Evolutionary conservation across 2,888 invertebrate genomes (phyloP).

Genomic region (Euphydryas editha): DNA sequence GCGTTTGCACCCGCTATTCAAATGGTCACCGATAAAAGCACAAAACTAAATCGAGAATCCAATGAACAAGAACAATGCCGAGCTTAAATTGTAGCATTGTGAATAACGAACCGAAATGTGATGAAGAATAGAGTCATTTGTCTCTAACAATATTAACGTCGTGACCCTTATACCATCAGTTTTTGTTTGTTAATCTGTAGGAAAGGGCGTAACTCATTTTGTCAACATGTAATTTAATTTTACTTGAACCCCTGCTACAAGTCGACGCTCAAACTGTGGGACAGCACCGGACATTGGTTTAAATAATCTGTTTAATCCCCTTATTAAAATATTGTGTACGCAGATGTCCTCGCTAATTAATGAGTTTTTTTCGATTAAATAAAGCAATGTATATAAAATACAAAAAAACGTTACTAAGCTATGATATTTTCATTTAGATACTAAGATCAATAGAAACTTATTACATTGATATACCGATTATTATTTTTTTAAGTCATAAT

Average conservation of each 20-base stretch:
- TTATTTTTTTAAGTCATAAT: too few relatives aligned
- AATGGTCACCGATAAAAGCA: constrained; percentile 73
- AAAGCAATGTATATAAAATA: background rate
- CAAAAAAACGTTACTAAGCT: too few relatives aligned
- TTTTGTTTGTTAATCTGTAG: constrained; percentile 84
- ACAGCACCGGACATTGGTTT: constrained; percentile 65
- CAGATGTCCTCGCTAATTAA: constrained; percentile 44
- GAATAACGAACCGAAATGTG: constrained; percentile 60
- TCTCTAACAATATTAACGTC: constrained; percentile 78
- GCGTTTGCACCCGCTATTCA: constrained; percentile 49
- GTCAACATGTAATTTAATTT: constrained; percentile 83
- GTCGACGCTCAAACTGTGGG: constrained; percentile 54
- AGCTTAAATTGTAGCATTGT: constrained; percentile 78
- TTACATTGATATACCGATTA: too few relatives aligned
- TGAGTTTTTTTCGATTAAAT: background rate
- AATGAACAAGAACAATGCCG: constrained; percentile 75
- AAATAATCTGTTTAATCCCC: constrained; percentile 67
- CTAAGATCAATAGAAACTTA: background rate
- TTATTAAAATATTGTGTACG: constrained; percentile 63
- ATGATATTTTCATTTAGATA: too few relatives aligned
- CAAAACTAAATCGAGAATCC: constrained; percentile 71
- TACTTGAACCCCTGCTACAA: constrained; percentile 68
- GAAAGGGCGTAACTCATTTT: constrained; percentile 83
- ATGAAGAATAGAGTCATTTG: constrained; percentile 81
- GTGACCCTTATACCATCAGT: constrained; percentile 81